phyloP scores from a whole-genome alignment of 2,888 invertebrate genomes.

The Acanthosepion pharaonis region DNA sequence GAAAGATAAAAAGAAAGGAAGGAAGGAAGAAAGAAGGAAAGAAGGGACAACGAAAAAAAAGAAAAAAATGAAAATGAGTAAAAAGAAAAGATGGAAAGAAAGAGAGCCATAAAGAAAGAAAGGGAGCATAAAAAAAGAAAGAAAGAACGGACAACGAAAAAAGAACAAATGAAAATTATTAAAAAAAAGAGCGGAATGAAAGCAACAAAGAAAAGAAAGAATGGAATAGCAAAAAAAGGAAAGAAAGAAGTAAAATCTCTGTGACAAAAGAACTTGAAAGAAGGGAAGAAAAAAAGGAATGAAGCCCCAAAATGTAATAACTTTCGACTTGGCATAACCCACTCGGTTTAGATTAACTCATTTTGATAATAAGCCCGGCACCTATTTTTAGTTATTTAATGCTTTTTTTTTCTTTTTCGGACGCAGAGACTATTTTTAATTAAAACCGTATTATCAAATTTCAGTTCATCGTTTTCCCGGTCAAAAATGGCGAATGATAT shows the following conservation, averaged over 20 bases:
- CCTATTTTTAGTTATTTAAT: background rate
- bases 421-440: background rate
- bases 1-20: background rate
- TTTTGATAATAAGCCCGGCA: background rate
- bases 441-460: constrained; percentile 1
- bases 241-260: background rate
- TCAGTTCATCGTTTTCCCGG: background rate
- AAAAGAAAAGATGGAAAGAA: background rate
- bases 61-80: background rate
- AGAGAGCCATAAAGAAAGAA: background rate
- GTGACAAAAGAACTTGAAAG: no score
- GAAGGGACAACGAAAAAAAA: background rate
- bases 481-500: background rate
- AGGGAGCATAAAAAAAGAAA: background rate
- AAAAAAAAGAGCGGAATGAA: background rate
- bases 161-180: background rate
- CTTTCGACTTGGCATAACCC: background rate
- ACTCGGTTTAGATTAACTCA: background rate
- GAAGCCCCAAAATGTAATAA: background rate
- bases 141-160: background rate
- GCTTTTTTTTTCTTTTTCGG: background rate
- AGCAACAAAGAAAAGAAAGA: background rate
- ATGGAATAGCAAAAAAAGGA: background rate
- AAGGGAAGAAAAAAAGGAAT: no score
- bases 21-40: background rate